Base-by-base conservation (phyloP, 2,888 invertebrate species). In the Operophtera brumata region DNA sequence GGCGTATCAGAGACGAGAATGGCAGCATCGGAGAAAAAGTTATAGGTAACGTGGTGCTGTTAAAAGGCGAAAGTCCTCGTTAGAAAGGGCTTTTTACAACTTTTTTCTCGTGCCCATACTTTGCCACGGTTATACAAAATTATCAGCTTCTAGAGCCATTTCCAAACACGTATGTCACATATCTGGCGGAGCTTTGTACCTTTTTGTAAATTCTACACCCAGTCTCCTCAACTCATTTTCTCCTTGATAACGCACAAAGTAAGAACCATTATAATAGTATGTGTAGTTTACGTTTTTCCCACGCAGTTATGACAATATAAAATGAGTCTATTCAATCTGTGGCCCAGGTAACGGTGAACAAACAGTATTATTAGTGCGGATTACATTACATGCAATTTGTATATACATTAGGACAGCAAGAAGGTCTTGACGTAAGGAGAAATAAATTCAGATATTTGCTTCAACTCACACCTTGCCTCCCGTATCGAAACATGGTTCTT, bases 381-480 rank as follows among this genome's bases (percentile, higher is more conserved):
- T 54, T 40, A 50, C 47, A 40, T 26, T 28, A 47, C 49, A 41
- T 49, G 46, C 49, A 55, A 41, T 41, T 49, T 41, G 10, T 42
- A 46, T n/a, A n/a, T 41, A 42, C 36, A 42, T 46, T 32, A 32
- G 6, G 13, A 36, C 2, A 34, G 13, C 13, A n/a, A n/a, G 39
- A 45, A 36, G 39, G 39, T 34, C 45, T 46, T 46, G 26, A 47
- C 13, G 50, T 11, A 46, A 30, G 46, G 10, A n/a, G 45, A 20
- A 51, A 40, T 45, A 20, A 20, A 20, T 20, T 4, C 20, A 20
- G 20, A 20, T 4, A 20, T 20, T 20, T 20, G 20, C 2, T 20
- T 20, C 20, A 3, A 20, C 36, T 46, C 11, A 30, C 2, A 30
- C 7, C 9, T 7, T 7, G 30, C 9, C 30, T 30, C 26, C 26